Evolutionary conservation across 1,140 invertebrate genomes (phyloP), one percentile per base, ranked within the genome.

Genomic region (Drosophila neocordata): DNA sequence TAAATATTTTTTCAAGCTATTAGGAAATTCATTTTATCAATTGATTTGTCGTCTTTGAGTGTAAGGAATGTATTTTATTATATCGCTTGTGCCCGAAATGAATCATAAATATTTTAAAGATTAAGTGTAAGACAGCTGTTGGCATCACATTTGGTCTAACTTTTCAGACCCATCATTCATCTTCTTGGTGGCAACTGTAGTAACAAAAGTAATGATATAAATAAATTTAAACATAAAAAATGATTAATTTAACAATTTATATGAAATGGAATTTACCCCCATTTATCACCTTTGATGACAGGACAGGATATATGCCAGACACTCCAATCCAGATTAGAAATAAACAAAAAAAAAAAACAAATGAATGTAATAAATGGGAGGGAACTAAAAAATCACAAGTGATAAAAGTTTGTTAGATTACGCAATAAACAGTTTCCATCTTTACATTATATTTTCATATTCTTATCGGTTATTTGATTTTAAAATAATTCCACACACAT

Each of bases 161-260:
- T 55, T 71, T 69, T 69, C 56, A 0, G 69, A 15, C 3, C 55
- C 27, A 11, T 62, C 56, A 11, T 67, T 20, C n/a, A 69, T 24
- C 66, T 67, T 69, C 44, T 62, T 71, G 8, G 65, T 68, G 27
- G 65, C 69, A 41, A 71, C 65, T 68, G n/a, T 12, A 64, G 4
- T 31, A 4, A 44, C 8, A 48, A 48, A 48, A 48, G 41, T 0
- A 48, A 48, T 48, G 13, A 48, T 18, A 48, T 20, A 48, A 48
- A 48, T 20, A 48, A n/a, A 38, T 38, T 38, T n/a, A n/a, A 38
- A 38, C 37, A n/a, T 13, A 57, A 27, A 7, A 35, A 69, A 63
- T 34, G 41, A 35, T 22, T 12, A 44, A 62, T 48, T 41, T 0
- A 6, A 12, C 18, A 4, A 27, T 31, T 11, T 15, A 22, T 65